A percentile compares a stretch with the other conserved stretches of the same genome.
These are phyloP conservation scores for Nomada fabriciana DNA, from an alignment of 2,888 invertebrate genomes.

Conservation along the genomic window DNA sequence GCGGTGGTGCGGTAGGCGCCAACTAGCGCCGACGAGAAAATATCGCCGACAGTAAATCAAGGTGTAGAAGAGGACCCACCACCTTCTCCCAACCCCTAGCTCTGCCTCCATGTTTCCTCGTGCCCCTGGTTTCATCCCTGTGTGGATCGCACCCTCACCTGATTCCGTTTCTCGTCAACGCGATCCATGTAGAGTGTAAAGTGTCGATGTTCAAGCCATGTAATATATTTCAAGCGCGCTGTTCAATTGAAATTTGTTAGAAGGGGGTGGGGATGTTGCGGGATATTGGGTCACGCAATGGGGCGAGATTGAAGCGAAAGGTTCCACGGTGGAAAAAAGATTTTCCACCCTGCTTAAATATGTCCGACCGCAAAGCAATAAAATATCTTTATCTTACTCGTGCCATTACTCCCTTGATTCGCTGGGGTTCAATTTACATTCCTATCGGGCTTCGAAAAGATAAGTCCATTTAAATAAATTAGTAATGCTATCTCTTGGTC, in stretches of 20 bases:
- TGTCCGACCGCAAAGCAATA: conserved; percentile 82
- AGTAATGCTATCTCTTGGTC: conserved; percentile 82
- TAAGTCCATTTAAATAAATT: conserved; percentile 85
- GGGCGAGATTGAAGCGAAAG: background rate
- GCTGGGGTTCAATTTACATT: conserved; percentile 83
- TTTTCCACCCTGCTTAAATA: conserved; percentile 80
- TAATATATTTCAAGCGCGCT: background rate
- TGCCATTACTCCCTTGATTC: conserved; percentile 83
- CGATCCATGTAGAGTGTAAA: conserved; percentile 37
- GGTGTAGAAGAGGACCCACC: conserved; percentile 70
- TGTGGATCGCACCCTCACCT: conserved; percentile 70
- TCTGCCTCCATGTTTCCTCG: conserved; percentile 6
- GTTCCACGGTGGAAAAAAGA: conserved; percentile 53
- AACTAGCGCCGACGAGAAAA: conserved; percentile 80
- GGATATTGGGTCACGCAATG: background rate
- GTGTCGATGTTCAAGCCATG: conserved; percentile 49
- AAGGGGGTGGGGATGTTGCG: too few relatives aligned
- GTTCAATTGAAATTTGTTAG: background rate
- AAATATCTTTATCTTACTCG: conserved; percentile 84
- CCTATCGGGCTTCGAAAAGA: conserved; percentile 84
- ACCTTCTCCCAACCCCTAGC: conserved; percentile 45
- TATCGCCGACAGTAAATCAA: conserved; percentile 83
- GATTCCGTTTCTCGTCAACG: conserved; percentile 78
- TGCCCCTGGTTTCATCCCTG: conserved; percentile 46
- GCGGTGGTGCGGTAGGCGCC: conserved; percentile 77